Evolutionary conservation across 2,888 invertebrate species (phyloP).

Genomic region (Tetragonisca angustula): DNA sequence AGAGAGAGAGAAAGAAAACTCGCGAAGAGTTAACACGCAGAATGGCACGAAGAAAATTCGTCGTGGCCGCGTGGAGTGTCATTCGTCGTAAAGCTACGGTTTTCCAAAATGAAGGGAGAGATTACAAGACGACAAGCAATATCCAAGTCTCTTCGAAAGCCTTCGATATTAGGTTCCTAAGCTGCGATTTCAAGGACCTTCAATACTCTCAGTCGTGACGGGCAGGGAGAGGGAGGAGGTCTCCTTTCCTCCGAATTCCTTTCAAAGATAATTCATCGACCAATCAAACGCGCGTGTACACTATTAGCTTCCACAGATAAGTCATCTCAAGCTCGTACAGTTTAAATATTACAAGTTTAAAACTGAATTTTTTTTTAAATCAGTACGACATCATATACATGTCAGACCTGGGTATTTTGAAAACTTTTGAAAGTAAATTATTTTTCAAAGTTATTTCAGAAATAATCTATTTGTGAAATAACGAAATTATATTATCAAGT

Average conservation of each 20-base stretch:
- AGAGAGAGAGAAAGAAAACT: too few relatives aligned
- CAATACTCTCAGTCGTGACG: slow-evolving; percentile 18
- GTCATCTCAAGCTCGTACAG: too few relatives aligned
- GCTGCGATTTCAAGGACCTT: slow-evolving; percentile 52
- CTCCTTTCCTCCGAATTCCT: slow-evolving; percentile 23
- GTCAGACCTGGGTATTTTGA: too few relatives aligned
- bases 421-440: too few relatives aligned
- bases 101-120: slow-evolving; percentile 9
- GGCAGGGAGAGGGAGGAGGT: not conserved
- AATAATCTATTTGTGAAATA: too few relatives aligned
- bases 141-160: slow-evolving; percentile 68
- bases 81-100: slow-evolving; percentile 1
- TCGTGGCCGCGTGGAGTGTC: slow-evolving; percentile 20
- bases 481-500: too few relatives aligned
- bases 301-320: not conserved
- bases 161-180: slow-evolving; percentile 76
- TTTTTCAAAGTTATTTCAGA: too few relatives aligned
- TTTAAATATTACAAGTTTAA: not conserved
- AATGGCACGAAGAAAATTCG: not conserved
- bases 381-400: not conserved
- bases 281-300: slow-evolving; percentile 24
- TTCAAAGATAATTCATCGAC: slow-evolving; percentile 20
- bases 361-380: not conserved
- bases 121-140: slow-evolving; percentile 65
- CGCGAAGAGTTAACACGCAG: too few relatives aligned